Base-by-base conservation (phyloP, 2,888 invertebrate species). In the Drosophila antonietae region DNA sequence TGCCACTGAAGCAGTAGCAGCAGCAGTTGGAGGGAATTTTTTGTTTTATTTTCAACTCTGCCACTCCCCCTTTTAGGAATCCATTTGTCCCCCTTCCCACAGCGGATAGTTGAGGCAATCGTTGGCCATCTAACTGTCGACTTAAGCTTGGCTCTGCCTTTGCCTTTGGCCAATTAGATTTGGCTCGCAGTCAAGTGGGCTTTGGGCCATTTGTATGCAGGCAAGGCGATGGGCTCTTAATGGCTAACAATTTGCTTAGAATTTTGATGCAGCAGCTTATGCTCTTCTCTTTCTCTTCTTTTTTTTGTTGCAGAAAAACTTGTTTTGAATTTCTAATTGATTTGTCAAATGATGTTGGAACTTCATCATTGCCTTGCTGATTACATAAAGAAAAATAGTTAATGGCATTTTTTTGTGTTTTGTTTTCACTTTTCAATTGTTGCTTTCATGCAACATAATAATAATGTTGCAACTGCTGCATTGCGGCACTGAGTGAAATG, bases 401-500 rank as follows among this genome's bases (percentile, higher is more conserved):
- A 20, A 47, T 41, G 39, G 15, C 18, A 23, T 37, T 53, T 52
- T 28, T 28, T 28, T 28, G 4, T 28, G 5, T 28, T 28, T 8
- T 67, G 66, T 81, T 80, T 80, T 80, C 75, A 69, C 72, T 78
- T 79, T 78, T 75, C 69, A 73, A 73, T 73, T 80, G 80, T 79
- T 70, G 79, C 79, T 81, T 80, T 80, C 81, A 57, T 63, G 6
- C 64, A 61, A 51, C 53, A 20, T 33, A 46, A 35, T 47, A 53
- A 62, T 47, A 53, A 62, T 43, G 47, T n/a, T 51, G 65, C 68
- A 64, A 59, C 56, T 64, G 74, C 67, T 43, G 59, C 72, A 80
- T 78, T 64, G 74, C 67, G 49, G 59, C 72, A 78, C 20, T 78
- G 56, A 9, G 28, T 28, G 6, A 28, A 28, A 28, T 5, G 28